These are phyloP conservation scores for Cervus canadensis DNA, from an alignment of 2,113 vertebrate species.

Conservation along the genomic window DNA sequence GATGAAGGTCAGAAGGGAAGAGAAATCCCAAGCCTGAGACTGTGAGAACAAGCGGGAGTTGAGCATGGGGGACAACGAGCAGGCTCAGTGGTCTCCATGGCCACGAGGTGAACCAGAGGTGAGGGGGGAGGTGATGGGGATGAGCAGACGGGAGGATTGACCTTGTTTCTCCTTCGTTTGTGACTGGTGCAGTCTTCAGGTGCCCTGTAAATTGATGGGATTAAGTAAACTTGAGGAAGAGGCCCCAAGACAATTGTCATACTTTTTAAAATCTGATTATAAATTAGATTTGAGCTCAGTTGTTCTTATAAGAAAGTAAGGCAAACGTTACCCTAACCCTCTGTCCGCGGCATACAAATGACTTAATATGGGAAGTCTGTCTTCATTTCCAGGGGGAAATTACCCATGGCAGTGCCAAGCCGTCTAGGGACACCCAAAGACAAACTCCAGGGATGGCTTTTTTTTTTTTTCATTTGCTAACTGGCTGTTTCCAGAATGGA, in stretches of 20 bases:
- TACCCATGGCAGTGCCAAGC: neutral
- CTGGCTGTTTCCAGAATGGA: neutral
- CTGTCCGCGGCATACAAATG: neutral
- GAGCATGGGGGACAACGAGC: neutral
- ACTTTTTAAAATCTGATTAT: neutral
- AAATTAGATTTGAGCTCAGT: neutral
- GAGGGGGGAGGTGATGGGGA: neutral
- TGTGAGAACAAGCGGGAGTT: neutral
- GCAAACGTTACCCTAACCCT: neutral
- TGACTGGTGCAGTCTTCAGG: too few relatives aligned
- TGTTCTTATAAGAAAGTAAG: neutral
- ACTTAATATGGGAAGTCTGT: neutral
- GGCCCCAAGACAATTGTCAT: neutral
- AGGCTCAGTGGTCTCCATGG: neutral
- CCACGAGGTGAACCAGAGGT: neutral
- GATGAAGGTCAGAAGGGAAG: slow-evolving; percentile 34
- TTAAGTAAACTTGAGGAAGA: neutral
- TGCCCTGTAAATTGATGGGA: neutral
- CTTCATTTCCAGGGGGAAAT: neutral
- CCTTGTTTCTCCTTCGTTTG: neutral
- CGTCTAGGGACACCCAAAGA: neutral
- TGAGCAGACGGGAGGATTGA: neutral
- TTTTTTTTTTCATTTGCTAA: neutral
- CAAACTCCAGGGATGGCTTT: neutral
- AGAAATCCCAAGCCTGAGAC: neutral